Evolutionary conservation across 2,797 vertebrate species (phyloP), one percentile per base, ranked within the genome.

Genomic region (Ptychadena robeensis): DNA sequence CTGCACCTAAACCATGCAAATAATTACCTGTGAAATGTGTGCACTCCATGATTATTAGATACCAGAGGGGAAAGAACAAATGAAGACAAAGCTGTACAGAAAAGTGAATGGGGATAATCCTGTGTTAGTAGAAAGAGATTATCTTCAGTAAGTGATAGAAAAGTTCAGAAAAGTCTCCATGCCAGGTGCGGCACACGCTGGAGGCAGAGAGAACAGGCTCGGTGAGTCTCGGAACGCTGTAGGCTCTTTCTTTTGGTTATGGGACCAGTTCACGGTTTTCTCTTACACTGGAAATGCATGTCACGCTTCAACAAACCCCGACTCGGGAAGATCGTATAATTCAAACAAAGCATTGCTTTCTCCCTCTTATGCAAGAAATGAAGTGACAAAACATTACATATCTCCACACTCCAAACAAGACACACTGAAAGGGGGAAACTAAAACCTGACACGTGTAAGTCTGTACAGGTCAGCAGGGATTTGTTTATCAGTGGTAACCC

Each of bases 141-240:
- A 27, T 15, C 35, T 15, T 82, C 40, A 85, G 57, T 65, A 28
- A 48, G n/a, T 28, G 63, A n/a, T 35, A 77, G 53, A 61, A 71
- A 57, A 70, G 72, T 85, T 85, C 53, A 53, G 68, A 75, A 80
- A 85, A 85, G 57, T 53, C 66, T 76, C 28, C 31, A 32, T 2
- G 14, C 25, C 35, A 72, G 83, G 83, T 66, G 83, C 81, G 83
- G 44, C 57, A 9, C 71, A 35, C 30, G 64, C 82, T 53, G 15
- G 44, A 79, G 82, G 77, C 82, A 64, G 53, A 73, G 68, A 66
- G 35, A 83, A 85, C 82, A 74, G 82, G 82, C 77, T 81, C 57
- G 3, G 83, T 80, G 4, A 66, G 77, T 80, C 80, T 79, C 28
- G 18, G 9, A 15, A 53, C 38, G 38, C 70, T 67, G 57, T 48